These are phyloP conservation scores for Chalcosyrphus nemorum DNA, from an alignment of 2,888 invertebrate genomes.

Conservation along the genomic window DNA sequence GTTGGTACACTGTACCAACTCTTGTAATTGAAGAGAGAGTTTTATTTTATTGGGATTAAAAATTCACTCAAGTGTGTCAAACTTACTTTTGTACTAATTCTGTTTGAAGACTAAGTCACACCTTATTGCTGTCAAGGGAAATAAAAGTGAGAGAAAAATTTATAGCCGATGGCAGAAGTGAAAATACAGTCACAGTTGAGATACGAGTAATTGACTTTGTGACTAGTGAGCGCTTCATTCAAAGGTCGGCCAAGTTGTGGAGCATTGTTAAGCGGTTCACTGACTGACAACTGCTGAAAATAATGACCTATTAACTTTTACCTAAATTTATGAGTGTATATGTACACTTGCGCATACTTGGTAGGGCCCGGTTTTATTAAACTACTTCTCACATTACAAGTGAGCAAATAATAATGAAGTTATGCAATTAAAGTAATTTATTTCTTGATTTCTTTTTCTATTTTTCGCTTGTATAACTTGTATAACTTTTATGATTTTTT, in stretches of 20 bases:
- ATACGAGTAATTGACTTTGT: slow-evolving; percentile 27
- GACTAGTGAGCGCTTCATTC: not conserved
- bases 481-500: not conserved
- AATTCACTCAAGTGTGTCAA: slow-evolving; percentile 56
- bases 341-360: not conserved
- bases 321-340: not conserved
- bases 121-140: slow-evolving; percentile 48
- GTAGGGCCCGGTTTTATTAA: not conserved
- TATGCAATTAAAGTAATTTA: slow-evolving; percentile 29
- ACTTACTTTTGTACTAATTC: slow-evolving; percentile 15
- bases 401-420: not conserved
- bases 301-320: slow-evolving; percentile 29
- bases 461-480: not conserved
- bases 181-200: slow-evolving; percentile 54
- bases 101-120: slow-evolving; percentile 48
- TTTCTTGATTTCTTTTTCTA: slow-evolving; percentile 25
- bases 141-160: slow-evolving; percentile 43
- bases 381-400: slow-evolving; percentile 3
- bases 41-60: slow-evolving; percentile 14
- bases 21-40: not conserved
- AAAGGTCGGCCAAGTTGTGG: slow-evolving; percentile 12
- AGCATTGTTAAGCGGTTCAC: slow-evolving; percentile 24
- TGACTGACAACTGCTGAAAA: slow-evolving; percentile 5
- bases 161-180: slow-evolving; percentile 45
- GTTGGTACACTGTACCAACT: too few relatives aligned